Evolutionary conservation across 2,888 invertebrate genomes (phyloP), one percentile per base, ranked within the genome.

Genomic region (Crepidodera aurea): DNA sequence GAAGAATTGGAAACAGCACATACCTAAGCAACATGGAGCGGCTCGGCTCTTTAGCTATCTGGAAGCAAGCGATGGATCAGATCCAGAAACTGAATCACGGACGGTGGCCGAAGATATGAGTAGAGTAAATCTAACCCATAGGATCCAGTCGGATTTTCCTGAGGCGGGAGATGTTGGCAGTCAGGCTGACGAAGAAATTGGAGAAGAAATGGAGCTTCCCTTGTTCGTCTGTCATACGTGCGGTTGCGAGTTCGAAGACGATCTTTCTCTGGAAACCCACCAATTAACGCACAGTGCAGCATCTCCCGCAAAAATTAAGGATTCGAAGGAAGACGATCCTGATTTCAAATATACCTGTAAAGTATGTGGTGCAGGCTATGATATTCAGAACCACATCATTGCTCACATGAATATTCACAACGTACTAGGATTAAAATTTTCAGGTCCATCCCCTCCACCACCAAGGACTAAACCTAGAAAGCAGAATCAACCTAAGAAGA

Each of bases 51-150:
- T 90, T 82, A 89, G 86, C 75, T 90, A 87, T 84, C 85, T 89
- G 84, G 90, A 88, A 82, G 90, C 90, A 66, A 87, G 85, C 70
- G 90, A 90, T 82, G 88, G 88, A 72, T 89, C 89, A 58, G 89
- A 87, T 77, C 84, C 84, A 16, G 82, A 82, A 75, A 83, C 84
- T 75, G 82, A 82, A 62, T 44, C 67, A 12, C 69, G 76, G 54
- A 82, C 83, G 75, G 57, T 50, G 12, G 82, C 75, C 51, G 79
- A 79, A 70, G 78, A 80, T 39, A 78, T 80, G 77, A 75, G 74
- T 57, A 75, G 80, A 60, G 59, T 77, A 22, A 75, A 73, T 64
- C 70, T 78, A 64, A 77, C 72, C 62, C 81, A 81, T 60, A 74
- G 80, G 59, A 78, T 81, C 50, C 80, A 81, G 76, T 81, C 81